Conservation (phyloP, 2,888 invertebrate species). For the Drymonia ruficornis region DNA sequence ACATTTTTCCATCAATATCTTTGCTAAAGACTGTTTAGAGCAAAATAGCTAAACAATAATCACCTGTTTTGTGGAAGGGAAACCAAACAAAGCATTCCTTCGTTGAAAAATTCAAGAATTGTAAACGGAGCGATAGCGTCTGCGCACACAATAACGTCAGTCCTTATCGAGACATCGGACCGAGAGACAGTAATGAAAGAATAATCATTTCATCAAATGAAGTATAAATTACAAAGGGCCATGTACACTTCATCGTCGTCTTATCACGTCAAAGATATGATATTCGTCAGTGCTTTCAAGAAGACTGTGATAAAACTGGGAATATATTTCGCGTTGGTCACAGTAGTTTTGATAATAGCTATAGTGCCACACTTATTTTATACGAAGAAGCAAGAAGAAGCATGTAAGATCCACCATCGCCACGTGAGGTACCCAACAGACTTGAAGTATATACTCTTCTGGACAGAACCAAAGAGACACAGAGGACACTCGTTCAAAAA, state of each 20-base stretch:
- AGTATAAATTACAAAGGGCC: constrained; percentile 16
- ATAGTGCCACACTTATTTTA: constrained; percentile 49
- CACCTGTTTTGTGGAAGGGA: constrained; percentile 10
- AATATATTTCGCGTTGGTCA: constrained; percentile 38
- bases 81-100: constrained; percentile 33
- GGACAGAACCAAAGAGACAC: constrained; percentile 46
- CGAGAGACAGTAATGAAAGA: constrained; percentile 11
- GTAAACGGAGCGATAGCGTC: constrained; percentile 11
- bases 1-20: background rate
- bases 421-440: constrained; percentile 56
- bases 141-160: constrained; percentile 13
- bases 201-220: constrained; percentile 11
- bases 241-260: constrained; percentile 22
- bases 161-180: constrained; percentile 8
- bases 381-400: constrained; percentile 19
- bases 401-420: constrained; percentile 12
- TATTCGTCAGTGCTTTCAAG: constrained; percentile 48
- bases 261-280: constrained; percentile 58
- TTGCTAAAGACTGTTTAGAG: background rate
- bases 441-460: constrained; percentile 71
- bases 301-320: constrained; percentile 41
- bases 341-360: constrained; percentile 43
- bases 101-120: constrained; percentile 27
- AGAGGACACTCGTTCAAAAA: constrained; percentile 27
- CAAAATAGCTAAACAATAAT: constrained; percentile 1